Evolutionary conservation across 2,888 invertebrate genomes (phyloP).

Genomic region (Caprella mutica): DNA sequence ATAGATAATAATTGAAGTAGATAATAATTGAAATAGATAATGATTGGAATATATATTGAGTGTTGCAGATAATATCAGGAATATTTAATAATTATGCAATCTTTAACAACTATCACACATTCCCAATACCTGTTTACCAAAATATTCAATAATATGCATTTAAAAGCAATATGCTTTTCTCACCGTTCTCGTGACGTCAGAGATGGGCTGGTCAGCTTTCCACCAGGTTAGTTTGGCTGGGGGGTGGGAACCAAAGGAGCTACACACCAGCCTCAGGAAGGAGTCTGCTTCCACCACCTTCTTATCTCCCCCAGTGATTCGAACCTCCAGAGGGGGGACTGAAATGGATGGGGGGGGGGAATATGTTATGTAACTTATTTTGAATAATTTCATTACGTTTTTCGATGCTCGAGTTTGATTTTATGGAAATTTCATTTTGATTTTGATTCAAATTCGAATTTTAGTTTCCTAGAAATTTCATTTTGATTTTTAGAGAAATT

Average conservation of each 20-base stretch:
- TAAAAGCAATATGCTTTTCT: no score
- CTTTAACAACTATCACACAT: no score
- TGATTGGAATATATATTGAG: no score
- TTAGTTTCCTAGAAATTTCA: no score
- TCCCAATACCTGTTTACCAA: background rate
- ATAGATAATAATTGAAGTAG: no score
- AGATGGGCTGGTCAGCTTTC: constrained; percentile 6
- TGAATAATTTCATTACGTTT: background rate
- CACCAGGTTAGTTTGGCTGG: constrained; percentile 24
- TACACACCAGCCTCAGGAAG: constrained; percentile 19
- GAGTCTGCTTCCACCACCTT: constrained; percentile 12
- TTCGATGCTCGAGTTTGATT: no score
- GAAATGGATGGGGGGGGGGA: background rate
- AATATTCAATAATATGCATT: background rate
- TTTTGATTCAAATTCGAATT: no score
- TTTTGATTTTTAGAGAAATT: no score
- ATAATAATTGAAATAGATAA: no score
- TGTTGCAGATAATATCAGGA: no score
- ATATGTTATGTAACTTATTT: background rate
- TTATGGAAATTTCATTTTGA: no score
- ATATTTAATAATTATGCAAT: no score
- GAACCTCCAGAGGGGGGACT: constrained; percentile 26
- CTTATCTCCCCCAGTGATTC: constrained; percentile 12
- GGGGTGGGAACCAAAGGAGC: constrained; percentile 26
- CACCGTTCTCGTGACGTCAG: constrained; percentile 5